Conservation (phyloP, 2,797 vertebrate species). For the Okamejei kenojei region DNA sequence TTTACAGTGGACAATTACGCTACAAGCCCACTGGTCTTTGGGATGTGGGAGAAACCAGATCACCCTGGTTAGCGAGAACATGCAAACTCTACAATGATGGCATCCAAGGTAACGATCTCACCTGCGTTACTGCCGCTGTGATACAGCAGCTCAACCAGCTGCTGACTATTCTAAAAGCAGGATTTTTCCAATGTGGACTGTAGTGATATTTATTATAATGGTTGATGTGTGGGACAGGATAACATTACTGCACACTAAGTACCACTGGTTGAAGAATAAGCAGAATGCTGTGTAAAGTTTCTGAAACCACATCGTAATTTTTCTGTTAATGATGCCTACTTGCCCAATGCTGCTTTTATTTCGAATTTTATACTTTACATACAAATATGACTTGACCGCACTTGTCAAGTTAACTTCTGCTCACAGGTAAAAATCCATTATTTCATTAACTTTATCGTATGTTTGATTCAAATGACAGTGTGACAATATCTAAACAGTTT, state of each 20-base stretch:
- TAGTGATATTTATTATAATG: neutral
- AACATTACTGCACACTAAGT: neutral
- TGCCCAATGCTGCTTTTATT: neutral
- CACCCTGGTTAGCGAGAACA: neutral
- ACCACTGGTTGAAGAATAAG: neutral
- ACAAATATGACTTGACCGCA: neutral
- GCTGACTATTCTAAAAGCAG: neutral
- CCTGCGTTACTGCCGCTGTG: too few relatives aligned
- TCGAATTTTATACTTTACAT: neutral
- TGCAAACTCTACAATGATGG: too few relatives aligned
- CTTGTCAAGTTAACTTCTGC: neutral
- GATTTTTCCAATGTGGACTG: neutral
- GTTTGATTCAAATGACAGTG: neutral
- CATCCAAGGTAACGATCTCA: too few relatives aligned
- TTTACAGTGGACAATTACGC: too few relatives aligned
- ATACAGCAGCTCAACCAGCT: neutral
- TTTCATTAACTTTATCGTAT: neutral
- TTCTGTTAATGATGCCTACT: neutral
- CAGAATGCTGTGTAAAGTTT: neutral
- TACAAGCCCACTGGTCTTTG: too few relatives aligned
- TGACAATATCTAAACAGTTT: neutral
- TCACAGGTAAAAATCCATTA: neutral
- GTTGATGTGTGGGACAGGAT: neutral
- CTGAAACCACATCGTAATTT: neutral
- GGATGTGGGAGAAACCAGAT: too few relatives aligned